These are phyloP conservation scores for Columba guinea DNA, from an alignment of 2,797 vertebrate genomes.

Conservation along the genomic window DNA sequence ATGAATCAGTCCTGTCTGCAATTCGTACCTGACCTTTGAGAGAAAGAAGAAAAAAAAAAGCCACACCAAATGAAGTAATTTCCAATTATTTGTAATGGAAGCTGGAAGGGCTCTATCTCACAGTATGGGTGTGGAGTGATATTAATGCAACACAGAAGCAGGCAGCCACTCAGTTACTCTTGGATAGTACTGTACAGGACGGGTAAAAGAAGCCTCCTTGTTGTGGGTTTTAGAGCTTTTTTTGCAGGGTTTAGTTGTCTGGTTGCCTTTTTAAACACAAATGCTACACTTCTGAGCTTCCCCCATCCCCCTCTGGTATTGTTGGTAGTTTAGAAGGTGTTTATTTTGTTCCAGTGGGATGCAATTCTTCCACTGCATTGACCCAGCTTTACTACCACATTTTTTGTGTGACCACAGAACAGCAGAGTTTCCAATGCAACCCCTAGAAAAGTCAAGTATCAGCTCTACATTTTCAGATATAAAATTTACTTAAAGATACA, in stretches of 20 bases:
- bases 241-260: background rate
- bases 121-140: too few species aligned
- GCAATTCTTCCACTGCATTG: background rate
- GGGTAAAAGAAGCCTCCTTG: background rate
- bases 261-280: background rate
- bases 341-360: background rate
- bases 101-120: background rate
- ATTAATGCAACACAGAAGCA: background rate
- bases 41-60: background rate
- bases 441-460: background rate
- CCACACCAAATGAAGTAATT: background rate
- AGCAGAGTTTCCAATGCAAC: background rate
- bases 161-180: background rate
- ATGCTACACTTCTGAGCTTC: background rate
- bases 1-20: conserved; percentile 37
- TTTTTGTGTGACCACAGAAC: background rate
- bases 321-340: background rate
- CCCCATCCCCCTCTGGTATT: fast-evolving
- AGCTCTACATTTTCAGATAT: background rate
- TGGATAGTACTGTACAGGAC: background rate
- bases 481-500: background rate
- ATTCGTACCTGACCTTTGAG: background rate
- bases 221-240: background rate
- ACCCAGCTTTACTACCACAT: background rate
- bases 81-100: background rate